Evolutionary conservation across 1,140 invertebrate species (phyloP).

Genomic region (Drosophila pseudoananassae): DNA sequence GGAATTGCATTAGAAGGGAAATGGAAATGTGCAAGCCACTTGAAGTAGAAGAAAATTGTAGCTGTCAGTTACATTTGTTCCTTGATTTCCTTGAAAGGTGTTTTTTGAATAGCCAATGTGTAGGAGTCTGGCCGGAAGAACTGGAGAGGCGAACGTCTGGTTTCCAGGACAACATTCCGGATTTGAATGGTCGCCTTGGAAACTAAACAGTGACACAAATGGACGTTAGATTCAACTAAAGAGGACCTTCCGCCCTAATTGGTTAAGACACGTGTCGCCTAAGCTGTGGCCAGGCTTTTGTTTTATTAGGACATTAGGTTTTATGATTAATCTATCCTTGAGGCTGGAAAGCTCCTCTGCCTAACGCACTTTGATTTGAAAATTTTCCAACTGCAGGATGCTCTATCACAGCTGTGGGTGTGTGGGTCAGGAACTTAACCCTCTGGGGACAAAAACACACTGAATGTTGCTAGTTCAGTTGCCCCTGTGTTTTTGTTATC

Average conservation of each 20-base stretch:
- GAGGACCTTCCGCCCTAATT: constrained; percentile 29
- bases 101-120: not conserved
- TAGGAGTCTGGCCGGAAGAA: constrained; percentile 14
- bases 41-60: not conserved
- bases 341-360: too few relatives aligned
- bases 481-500: constrained; percentile 50
- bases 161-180: constrained; percentile 17
- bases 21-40: constrained; percentile 14
- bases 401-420: constrained; percentile 25
- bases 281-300: not conserved
- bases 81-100: constrained; percentile 28
- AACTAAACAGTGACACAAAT: constrained; percentile 5
- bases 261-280: constrained; percentile 14
- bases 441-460: constrained; percentile 45
- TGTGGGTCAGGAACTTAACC: constrained; percentile 18
- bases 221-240: constrained; percentile 9
- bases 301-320: not conserved
- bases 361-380: not conserved
- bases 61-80: constrained; percentile 30
- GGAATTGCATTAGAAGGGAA: constrained; percentile 34
- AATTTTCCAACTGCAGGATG: constrained; percentile 5
- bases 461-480: constrained; percentile 21
- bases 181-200: not conserved
- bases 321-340: not conserved
- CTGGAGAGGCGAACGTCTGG: constrained; percentile 14